phyloP scores from a whole-genome alignment of 2,888 invertebrate species.

The Spisula solida region DNA sequence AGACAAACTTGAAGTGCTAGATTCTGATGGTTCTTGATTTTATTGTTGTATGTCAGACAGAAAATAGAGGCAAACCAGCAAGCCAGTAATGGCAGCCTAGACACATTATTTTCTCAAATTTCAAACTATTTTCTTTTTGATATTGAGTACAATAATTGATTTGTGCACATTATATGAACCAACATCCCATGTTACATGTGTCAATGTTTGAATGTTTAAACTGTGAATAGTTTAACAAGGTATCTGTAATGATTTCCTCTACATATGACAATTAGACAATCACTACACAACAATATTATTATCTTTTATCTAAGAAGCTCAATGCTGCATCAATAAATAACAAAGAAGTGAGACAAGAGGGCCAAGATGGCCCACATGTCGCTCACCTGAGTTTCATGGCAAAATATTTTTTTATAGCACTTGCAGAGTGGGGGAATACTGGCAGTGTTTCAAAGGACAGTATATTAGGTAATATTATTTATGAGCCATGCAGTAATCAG shows the following conservation, averaged over 20 bases:
- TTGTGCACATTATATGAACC: not conserved
- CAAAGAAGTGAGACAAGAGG: no score
- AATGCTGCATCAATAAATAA: not conserved
- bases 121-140: constrained; percentile 7
- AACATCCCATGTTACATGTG: not conserved
- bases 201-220: not conserved
- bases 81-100: not conserved
- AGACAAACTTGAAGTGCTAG: no score
- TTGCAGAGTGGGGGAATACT: no score
- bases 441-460: no score
- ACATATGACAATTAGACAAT: not conserved
- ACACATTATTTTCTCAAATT: constrained; percentile 21
- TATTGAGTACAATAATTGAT: constrained; percentile 15
- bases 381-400: no score
- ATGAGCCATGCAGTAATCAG: no score
- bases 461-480: no score
- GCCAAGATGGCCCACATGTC: no score
- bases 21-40: not conserved
- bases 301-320: not conserved
- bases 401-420: no score
- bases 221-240: not conserved
- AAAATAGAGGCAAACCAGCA: not conserved
- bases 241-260: not conserved
- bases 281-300: not conserved
- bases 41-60: not conserved